Conservation (phyloP, 2,797 vertebrate genomes). For the Pangasius mekongensis region DNA sequence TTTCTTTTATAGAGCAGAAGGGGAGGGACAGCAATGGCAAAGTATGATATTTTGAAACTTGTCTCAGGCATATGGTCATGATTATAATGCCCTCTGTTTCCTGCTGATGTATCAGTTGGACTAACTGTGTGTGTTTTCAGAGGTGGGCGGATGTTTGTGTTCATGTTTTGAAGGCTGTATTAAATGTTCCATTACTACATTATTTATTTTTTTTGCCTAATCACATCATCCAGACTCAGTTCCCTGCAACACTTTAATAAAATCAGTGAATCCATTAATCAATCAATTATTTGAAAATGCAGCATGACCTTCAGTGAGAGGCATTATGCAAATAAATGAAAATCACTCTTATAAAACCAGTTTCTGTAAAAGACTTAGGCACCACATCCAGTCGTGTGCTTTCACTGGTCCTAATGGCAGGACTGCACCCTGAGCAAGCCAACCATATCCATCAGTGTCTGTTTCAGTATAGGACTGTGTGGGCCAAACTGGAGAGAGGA, state of each 20-base stretch:
- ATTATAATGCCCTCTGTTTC: slow-evolving; percentile 8
- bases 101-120: background rate
- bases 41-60: slow-evolving; percentile 10
- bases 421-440: background rate
- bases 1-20: background rate
- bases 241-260: slow-evolving; percentile 5
- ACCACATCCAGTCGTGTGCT: background rate
- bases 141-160: slow-evolving; percentile 16
- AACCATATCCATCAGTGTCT: slow-evolving; percentile 1
- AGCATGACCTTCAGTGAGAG: slow-evolving; percentile 1
- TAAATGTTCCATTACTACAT: slow-evolving; percentile 18
- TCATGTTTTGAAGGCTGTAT: slow-evolving; percentile 17
- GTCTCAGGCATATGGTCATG: slow-evolving; percentile 5
- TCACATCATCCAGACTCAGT: slow-evolving; percentile 15
- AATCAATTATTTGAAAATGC: slow-evolving; percentile 12
- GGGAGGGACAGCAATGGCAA: background rate
- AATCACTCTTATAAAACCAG: slow-evolving; percentile 4
- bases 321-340: slow-evolving; percentile 15
- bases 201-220: background rate
- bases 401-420: background rate
- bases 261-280: slow-evolving; percentile 25
- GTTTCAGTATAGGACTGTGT: background rate
- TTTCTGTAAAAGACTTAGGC: background rate
- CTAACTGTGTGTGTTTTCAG: background rate
- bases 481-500: background rate